A percentile compares a stretch with the other conserved stretches of the same genome.
Evolutionary conservation across 2,888 invertebrate species (phyloP).

Genomic region (Geotrupes spiniger): DNA sequence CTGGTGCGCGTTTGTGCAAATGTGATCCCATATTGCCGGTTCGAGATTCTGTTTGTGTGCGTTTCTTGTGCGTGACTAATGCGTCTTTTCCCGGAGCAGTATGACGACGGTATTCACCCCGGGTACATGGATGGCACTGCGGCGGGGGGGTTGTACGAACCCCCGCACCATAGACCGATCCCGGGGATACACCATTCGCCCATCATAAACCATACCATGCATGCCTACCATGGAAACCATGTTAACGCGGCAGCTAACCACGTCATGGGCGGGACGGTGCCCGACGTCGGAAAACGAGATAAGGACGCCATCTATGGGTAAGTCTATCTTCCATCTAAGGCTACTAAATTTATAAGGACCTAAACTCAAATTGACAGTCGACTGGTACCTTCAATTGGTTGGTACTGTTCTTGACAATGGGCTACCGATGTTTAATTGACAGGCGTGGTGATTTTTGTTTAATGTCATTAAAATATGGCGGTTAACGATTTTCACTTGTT

Average conservation of each 20-base stretch:
- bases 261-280: conserved; percentile 74
- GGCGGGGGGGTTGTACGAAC: conserved; percentile 67
- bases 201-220: conserved; percentile 78
- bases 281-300: conserved; percentile 94
- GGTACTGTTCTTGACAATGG: too few species aligned
- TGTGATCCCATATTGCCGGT: conserved; percentile 1
- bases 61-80: conserved; percentile 2
- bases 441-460: too few species aligned
- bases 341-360: too few species aligned
- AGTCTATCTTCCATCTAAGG: conserved; percentile 50
- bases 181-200: conserved; percentile 74
- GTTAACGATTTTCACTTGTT: too few species aligned
- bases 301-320: conserved; percentile 99
- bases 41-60: not conserved
- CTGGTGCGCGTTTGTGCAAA: too few species aligned
- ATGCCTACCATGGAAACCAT: conserved; percentile 74
- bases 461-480: too few species aligned
- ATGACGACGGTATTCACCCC: conserved; percentile 91
- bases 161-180: conserved; percentile 62
- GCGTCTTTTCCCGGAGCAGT: conserved; percentile 55
- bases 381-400: too few species aligned
- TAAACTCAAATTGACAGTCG: too few species aligned
- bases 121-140: conserved; percentile 79
- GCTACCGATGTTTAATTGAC: too few species aligned
- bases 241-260: conserved; percentile 72